These are phyloP conservation scores for Fragum whitleyi DNA, from an alignment of 2,888 invertebrate species.

Conservation along the genomic window DNA sequence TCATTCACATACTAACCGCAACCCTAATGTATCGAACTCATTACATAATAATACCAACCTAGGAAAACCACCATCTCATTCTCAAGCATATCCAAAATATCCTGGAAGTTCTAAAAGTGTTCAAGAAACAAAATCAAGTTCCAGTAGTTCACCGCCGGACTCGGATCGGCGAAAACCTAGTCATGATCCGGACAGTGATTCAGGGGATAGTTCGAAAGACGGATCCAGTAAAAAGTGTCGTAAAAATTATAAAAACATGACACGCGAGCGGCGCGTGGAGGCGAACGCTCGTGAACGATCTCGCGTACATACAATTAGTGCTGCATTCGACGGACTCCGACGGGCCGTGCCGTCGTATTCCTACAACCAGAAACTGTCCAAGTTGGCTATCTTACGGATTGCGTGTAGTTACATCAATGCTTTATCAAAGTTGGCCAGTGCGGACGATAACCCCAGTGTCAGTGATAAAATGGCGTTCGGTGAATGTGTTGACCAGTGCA, in stretches of 20 bases:
- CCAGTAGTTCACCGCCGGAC: background rate
- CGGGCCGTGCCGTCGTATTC: conserved; percentile 95
- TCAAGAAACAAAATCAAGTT: background rate
- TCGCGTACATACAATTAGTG: conserved; percentile 97
- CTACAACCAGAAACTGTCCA: conserved; percentile 96
- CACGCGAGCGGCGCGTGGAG: conserved; percentile 95
- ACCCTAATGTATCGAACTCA: background rate
- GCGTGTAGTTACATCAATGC: conserved; percentile 97
- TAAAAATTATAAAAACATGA: conserved; percentile 97
- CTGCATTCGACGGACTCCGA: conserved; percentile 96
- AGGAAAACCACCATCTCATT: background rate
- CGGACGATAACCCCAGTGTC: conserved; percentile 87
- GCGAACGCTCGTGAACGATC: conserved; percentile 97
- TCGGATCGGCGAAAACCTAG: background rate
- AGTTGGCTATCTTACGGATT: conserved; percentile 95
- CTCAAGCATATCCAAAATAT: background rate
- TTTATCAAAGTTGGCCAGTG: conserved; percentile 91
- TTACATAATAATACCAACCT: background rate
- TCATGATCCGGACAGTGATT: conserved; percentile 41
- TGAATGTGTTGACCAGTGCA: conserved; percentile 94
- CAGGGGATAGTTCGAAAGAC: conserved; percentile 49
- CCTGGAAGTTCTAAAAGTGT: background rate
- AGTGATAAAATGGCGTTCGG: conserved; percentile 88
- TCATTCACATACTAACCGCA: background rate
- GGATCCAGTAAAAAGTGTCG: conserved; percentile 69